phyloP scores from a whole-genome alignment of 2,113 vertebrate genomes.

The Bufo bufo region DNA sequence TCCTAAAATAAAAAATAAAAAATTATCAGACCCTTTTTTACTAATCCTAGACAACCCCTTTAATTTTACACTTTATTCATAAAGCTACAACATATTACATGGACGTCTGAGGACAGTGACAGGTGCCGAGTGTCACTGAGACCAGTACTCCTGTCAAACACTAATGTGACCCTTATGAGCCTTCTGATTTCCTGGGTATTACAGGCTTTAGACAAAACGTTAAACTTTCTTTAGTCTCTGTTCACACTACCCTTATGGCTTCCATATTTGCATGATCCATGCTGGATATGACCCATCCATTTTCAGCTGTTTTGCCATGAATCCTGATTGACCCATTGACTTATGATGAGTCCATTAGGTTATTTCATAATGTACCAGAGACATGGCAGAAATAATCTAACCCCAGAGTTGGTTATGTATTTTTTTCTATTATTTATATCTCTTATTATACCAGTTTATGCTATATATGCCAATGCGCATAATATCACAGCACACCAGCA shows the following conservation, averaged over 20 bases:
- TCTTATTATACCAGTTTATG: too few relatives aligned
- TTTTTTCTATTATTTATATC: background rate
- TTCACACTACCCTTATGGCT: background rate
- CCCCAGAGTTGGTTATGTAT: background rate
- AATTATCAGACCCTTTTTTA: too few relatives aligned
- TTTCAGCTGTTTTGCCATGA: background rate
- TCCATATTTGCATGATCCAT: background rate
- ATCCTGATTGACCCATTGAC: background rate
- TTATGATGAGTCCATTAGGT: background rate
- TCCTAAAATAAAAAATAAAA: too few relatives aligned
- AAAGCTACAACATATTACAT: background rate
- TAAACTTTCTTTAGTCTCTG: background rate
- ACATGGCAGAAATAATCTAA: background rate
- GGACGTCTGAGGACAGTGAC: too few relatives aligned
- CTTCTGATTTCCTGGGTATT: background rate
- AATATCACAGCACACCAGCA: too few relatives aligned
- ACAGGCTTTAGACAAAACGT: background rate
- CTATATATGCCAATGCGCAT: background rate
- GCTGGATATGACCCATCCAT: background rate
- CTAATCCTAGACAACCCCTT: background rate
- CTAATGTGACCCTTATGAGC: background rate
- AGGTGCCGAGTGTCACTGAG: background rate
- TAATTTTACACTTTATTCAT: background rate
- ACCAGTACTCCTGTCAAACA: background rate
- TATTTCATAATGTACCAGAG: background rate